Evolutionary conservation across 2,888 invertebrate species (phyloP).

Genomic region (Ditylenchus weischeri): DNA sequence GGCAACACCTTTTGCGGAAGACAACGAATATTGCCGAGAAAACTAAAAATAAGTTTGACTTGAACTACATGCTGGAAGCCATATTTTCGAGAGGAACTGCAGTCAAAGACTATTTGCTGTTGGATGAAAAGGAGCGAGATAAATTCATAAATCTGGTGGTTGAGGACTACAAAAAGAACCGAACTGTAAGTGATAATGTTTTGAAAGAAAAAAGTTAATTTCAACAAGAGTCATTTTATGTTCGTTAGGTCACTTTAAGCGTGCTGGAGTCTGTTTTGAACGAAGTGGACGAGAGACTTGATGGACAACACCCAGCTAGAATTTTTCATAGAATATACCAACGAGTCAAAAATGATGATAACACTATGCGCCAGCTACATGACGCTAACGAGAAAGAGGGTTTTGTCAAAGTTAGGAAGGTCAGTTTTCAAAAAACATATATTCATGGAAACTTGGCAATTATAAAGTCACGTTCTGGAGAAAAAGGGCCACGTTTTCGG

Average conservation of each 20-base stretch:
- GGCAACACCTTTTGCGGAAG: conserved; percentile 13
- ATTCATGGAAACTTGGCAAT: no score
- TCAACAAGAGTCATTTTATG: not conserved
- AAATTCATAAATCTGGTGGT: not conserved
- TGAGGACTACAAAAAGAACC: no score
- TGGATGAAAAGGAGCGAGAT: not conserved
- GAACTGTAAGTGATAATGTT: no score
- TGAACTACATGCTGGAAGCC: conserved; percentile 43
- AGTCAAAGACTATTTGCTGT: conserved; percentile 31
- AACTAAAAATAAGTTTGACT: conserved; percentile 25
- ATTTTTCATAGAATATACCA: conserved; percentile 27
- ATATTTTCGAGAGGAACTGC: conserved; percentile 41
- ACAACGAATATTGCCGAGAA: not conserved
- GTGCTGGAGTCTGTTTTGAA: conserved; percentile 34
- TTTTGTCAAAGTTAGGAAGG: conserved; percentile 40
- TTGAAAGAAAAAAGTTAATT: no score
- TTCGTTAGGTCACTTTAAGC: conserved; percentile 30
- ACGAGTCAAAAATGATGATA: conserved; percentile 14
- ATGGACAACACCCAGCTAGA: conserved; percentile 15
- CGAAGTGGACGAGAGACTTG: conserved; percentile 30
- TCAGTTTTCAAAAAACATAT: not conserved
- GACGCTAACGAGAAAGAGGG: conserved; percentile 31
- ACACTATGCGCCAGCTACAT: conserved; percentile 24
- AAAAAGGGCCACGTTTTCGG: no score
- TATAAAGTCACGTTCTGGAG: no score